These are phyloP conservation scores for Megaceryle alcyon DNA, from an alignment of 2,797 vertebrate species.

Conservation along the genomic window DNA sequence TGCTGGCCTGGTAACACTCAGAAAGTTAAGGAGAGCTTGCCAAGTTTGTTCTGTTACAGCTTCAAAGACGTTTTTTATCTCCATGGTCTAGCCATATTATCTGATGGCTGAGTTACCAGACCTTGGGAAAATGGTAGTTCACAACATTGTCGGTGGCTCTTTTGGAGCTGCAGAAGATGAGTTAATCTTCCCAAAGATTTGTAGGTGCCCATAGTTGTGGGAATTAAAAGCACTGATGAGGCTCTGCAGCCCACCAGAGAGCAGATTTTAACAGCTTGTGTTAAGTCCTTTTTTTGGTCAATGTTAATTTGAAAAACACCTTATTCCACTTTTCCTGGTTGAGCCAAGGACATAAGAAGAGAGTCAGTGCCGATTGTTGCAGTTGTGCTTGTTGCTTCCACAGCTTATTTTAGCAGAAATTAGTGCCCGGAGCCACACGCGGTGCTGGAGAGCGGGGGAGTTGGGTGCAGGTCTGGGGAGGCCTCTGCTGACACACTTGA, in stretches of 20 bases:
- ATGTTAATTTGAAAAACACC: neutral
- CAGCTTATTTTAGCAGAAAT: neutral
- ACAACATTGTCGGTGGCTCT: neutral
- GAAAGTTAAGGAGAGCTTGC: neutral
- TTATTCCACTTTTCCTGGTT: neutral
- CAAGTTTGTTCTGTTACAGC: neutral
- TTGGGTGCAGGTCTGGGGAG: neutral
- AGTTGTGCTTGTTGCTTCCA: neutral
- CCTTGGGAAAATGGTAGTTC: slow-evolving; percentile 21
- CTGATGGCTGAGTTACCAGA: slow-evolving; percentile 28
- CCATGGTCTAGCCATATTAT: neutral
- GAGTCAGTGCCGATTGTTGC: neutral
- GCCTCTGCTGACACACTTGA: slow-evolving; percentile 27
- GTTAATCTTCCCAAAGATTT: slow-evolving; percentile 11
- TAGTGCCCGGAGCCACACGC: neutral
- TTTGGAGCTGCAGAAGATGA: slow-evolving; percentile 1
- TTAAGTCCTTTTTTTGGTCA: neutral
- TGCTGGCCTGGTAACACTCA: neutral
- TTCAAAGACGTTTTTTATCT: neutral
- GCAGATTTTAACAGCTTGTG: neutral
- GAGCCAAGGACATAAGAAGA: neutral
- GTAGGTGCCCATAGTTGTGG: neutral
- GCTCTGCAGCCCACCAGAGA: neutral
- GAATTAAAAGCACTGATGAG: neutral
- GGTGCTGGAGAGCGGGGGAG: neutral